phyloP scores from a whole-genome alignment of 2,888 invertebrate species.

The Seira musarum region DNA sequence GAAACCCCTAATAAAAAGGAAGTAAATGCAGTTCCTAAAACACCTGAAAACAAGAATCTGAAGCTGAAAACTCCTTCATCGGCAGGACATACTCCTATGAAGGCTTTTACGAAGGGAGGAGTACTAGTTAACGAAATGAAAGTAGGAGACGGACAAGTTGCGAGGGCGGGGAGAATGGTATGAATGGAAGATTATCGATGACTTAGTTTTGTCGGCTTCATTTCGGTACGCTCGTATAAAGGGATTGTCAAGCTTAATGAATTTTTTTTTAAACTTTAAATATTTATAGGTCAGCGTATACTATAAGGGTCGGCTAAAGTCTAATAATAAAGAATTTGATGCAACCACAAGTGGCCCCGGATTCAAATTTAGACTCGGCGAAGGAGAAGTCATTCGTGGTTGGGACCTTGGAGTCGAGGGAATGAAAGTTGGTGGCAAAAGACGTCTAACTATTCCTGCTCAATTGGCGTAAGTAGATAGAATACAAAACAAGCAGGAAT shows the following conservation, averaged over 20 bases:
- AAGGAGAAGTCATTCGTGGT: constrained; percentile 89
- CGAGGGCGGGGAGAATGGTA: constrained; percentile 82
- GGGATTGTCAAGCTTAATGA: no score
- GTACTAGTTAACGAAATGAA: constrained; percentile 85
- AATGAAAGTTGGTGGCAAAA: constrained; percentile 95
- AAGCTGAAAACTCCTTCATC: constrained; percentile 60
- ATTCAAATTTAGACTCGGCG: constrained; percentile 84
- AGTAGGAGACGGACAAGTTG: constrained; percentile 84
- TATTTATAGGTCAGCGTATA: constrained; percentile 78
- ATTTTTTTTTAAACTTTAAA: constrained; percentile 5
- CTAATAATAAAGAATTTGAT: constrained; percentile 91
- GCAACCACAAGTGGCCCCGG: constrained; percentile 81
- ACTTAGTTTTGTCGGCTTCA: not conserved
- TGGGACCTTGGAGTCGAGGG: constrained; percentile 93
- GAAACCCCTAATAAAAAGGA: not conserved
- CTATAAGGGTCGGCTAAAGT: constrained; percentile 87
- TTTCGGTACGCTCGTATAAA: no score
- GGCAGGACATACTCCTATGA: constrained; percentile 69
- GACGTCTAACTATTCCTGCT: constrained; percentile 88
- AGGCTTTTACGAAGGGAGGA: constrained; percentile 76
- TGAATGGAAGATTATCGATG: constrained; percentile 52
- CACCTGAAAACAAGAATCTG: constrained; percentile 65
- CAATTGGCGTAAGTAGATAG: constrained; percentile 84
- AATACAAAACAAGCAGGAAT: not conserved
- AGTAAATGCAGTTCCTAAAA: constrained; percentile 46